Base-by-base conservation (phyloP, 2,797 vertebrate genomes). In the Allobates femoralis region DNA sequence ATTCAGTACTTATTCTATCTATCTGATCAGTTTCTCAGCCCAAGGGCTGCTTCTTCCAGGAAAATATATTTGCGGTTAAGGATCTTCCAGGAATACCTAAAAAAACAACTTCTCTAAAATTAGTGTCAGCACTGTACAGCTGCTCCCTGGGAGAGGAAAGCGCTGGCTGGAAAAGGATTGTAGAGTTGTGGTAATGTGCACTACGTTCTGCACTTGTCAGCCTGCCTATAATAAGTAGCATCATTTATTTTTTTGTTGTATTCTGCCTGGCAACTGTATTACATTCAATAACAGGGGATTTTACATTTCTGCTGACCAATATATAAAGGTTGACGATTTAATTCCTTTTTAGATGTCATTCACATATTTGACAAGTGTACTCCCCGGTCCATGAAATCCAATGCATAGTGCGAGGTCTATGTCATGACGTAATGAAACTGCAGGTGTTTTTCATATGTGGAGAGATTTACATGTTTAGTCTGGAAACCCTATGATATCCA, bases 1-100 rank as follows among this genome's bases (percentile, higher is more conserved):
- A 3, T 81, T 4, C 5, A n/a, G 23, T 32, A 16, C 34, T 12
- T 41, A n/a, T 23, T 2, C 34, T 71, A 34, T 37, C 21, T 82
- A 56, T 19, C 79, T 32, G 62, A 51, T 56, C 21, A 41, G 62
- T 28, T 7, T 69, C 64, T 18, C 11, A 34, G 64, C 19, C 50
- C 23, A 60, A 62, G 34, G 34, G 46, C 62, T 32, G 58, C 53
- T 73, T 62, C 67, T 87, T 87, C 86, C 81, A 79, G 75, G 86
- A 87, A 87, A 79, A 84, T 55, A 64, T 80, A 55, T 79, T 79
- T 69, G 66, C 53, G 23, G 56, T 53, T 30, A 51, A 64, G 46
- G 37, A 60, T 79, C 84, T 87, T 84, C 86, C 81, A 84, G 75
- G 86, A 87, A 83, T 83, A 60, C 50, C 53, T 74, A 74, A 74